Evolutionary conservation across 35 echinoderm and acorn worm species (phyloP).

Genomic region (Lytechinus pictus): DNA sequence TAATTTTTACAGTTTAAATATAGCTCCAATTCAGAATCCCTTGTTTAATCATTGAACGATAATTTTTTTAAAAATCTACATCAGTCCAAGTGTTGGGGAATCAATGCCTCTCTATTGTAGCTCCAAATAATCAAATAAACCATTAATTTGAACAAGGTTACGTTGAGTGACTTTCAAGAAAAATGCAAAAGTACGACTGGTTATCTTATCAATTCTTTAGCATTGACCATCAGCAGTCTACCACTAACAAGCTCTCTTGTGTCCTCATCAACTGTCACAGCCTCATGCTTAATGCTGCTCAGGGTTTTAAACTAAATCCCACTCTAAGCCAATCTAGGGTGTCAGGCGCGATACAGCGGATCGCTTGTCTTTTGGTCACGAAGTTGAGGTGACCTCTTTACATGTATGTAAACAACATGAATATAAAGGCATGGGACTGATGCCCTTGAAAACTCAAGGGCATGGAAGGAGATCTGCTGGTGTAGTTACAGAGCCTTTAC

Average conservation of each 20-base stretch:
- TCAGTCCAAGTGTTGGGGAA: no score
- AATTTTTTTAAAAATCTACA: no score
- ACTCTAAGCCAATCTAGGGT: constrained; percentile 22
- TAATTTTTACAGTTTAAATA: no score
- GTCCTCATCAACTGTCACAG: not conserved
- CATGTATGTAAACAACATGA: constrained; percentile 2
- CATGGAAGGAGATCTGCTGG: not conserved
- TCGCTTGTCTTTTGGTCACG: not conserved
- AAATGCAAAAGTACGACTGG: not conserved
- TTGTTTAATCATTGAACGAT: no score
- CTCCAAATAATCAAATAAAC: no score
- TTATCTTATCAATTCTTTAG: not conserved
- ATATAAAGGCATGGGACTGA: constrained; percentile 28
- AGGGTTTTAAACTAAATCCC: constrained; percentile 26
- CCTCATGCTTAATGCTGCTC: not conserved
- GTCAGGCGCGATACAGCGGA: constrained; percentile 20
- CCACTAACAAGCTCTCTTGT: not conserved
- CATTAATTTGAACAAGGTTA: not conserved
- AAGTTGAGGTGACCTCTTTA: not conserved
- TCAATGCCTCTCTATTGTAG: no score
- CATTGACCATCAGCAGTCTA: not conserved
- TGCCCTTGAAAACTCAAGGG: constrained; percentile 23
- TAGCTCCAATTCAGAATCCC: no score
- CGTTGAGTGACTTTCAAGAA: not conserved
- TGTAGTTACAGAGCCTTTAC: not conserved